Evolutionary conservation across 64 coral and sea anemone genomes (phyloP).

Genomic region (Montipora sp.): DNA sequence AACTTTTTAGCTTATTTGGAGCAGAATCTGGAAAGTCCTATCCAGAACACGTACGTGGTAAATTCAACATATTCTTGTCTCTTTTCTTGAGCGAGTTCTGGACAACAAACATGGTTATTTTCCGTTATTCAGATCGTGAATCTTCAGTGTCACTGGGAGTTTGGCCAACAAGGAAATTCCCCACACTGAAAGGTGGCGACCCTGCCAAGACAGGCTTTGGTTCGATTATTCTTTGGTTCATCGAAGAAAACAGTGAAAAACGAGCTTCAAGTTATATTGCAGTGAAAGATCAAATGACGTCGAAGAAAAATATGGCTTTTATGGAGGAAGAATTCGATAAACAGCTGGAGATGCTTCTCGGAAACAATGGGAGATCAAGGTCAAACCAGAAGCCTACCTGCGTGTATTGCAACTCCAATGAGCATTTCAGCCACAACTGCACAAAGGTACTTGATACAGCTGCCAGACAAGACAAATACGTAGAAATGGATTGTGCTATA

Average conservation of each 20-base stretch:
- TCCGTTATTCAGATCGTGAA: no score
- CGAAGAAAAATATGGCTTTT: neutral
- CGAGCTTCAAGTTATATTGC: neutral
- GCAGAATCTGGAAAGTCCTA: no score
- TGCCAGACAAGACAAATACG: neutral
- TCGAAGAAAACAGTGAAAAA: neutral
- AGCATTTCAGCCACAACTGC: constrained; percentile 54
- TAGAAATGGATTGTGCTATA: constrained; percentile 20
- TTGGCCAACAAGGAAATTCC: neutral
- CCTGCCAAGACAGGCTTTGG: neutral
- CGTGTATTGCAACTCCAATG: constrained; percentile 64
- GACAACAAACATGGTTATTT: no score
- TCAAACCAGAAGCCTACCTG: constrained; percentile 1
- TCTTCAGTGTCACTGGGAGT: no score
- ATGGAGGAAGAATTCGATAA: neutral
- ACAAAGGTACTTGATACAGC: constrained; percentile 59
- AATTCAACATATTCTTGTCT: no score
- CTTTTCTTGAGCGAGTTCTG: no score
- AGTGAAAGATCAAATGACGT: no score
- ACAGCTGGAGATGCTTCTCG: neutral
- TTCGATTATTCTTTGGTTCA: no score
- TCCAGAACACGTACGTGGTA: no score
- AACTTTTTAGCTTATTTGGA: no score
- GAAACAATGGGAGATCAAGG: neutral
- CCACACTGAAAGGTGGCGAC: neutral